Base-by-base conservation (phyloP, 2,113 vertebrate genomes). In the Macroglossus sobrinus region DNA sequence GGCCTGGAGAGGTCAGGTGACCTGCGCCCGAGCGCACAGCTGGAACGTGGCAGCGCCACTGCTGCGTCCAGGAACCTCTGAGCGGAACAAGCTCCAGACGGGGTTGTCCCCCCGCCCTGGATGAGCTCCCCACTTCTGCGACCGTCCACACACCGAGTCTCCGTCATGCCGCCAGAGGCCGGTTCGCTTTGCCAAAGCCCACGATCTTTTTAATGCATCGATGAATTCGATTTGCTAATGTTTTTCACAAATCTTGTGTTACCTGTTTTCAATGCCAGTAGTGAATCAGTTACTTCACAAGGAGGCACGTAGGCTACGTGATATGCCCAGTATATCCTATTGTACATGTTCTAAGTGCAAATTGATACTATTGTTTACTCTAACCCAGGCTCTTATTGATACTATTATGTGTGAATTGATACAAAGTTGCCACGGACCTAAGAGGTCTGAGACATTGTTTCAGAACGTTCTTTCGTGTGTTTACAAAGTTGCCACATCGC, bases 11-110 rank as follows among this genome's bases (percentile, higher is more conserved):
- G 26, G 79, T 19, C 72, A 22, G 8, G 43, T 11, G 79, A 74
- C 33, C 61, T 10, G 24, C 33, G 19, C 13, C 64, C n/a, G 26
- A 53, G 7, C 81, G 45, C 47, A 85, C 22, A 68, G 38, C 59
- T 0, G 0, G 7, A 28, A 43, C 0, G 0, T 43, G 45, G 66
- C 45, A 21, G 35, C n/a, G 45, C 22, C 71, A 55, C 30, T 28
- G 64, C n/a, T 5, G 4, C 16, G 16, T 2, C 61, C 38, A 40
- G 11, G n/a, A 43, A 50, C 13, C 7, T 71, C 26, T 28, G 74
- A 79, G 71, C 11, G 16, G 55, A 66, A 33, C 7, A 26, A 72
- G 82, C 35, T 28, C 21, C 28, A 55, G 33, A 40, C 11, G 12
- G 75, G 28, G 72, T 28, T 72, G 66, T 22, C 22, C 38, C 47